Percentiles rank a stretch among this genome's conserved stretches.
Evolutionary conservation across 2,113 vertebrate genomes (phyloP).

Genomic region (Megalops atlanticus): DNA sequence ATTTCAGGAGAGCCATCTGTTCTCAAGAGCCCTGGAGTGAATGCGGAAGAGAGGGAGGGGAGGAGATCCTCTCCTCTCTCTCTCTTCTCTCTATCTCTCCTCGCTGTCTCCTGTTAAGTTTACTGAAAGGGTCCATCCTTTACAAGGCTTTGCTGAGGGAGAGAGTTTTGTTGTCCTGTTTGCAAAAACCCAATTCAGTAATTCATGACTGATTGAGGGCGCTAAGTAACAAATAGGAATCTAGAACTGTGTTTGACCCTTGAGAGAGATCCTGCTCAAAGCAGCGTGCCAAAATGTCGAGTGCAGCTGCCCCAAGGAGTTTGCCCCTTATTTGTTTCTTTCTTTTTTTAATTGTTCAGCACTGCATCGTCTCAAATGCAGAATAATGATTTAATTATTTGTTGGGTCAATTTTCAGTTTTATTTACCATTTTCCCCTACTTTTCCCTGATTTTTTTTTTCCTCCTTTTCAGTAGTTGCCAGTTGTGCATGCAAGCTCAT

Average conservation of each 20-base stretch:
- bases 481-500: no score
- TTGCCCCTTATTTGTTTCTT: background rate
- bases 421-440: no score
- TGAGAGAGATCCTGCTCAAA: no score
- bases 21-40: background rate
- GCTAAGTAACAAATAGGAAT: background rate
- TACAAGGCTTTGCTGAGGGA: background rate
- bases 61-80: no score
- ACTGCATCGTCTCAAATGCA: background rate
- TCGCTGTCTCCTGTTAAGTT: no score
- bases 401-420: no score
- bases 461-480: no score
- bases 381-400: background rate
- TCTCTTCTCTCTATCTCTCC: background rate
- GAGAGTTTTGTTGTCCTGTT: background rate
- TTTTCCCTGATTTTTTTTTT: no score
- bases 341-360: background rate
- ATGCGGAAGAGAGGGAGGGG: background rate
- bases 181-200: background rate
- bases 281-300: background rate
- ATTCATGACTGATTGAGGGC: background rate
- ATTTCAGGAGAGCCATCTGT: background rate
- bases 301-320: background rate
- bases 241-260: background rate
- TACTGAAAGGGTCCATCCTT: background rate